Evolutionary conservation across 2,888 invertebrate species (phyloP).

Genomic region (Orchesella flavescens): DNA sequence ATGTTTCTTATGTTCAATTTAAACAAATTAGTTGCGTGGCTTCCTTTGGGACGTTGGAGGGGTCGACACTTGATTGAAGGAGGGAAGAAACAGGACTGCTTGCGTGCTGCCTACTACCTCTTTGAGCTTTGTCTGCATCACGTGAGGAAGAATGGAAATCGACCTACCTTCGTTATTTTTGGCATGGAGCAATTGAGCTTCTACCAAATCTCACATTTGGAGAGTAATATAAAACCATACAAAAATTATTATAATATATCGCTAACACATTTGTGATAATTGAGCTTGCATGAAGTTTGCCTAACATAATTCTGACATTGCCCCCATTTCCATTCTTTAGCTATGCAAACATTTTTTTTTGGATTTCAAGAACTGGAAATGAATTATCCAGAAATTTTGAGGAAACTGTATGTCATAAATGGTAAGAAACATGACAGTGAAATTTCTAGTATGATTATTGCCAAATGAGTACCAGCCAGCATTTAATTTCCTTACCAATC

Average conservation of each 20-base stretch:
- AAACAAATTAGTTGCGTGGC: constrained; percentile 46
- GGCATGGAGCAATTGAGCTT: constrained; percentile 41
- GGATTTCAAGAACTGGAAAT: constrained; percentile 51
- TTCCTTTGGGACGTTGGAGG: constrained; percentile 54
- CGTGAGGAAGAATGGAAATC: constrained; percentile 16
- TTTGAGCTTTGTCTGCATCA: constrained; percentile 31
- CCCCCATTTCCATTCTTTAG: neutral
- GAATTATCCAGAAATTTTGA: constrained; percentile 57
- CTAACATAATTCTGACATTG: too few species aligned
- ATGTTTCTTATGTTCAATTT: too few species aligned
- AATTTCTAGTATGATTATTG: neutral
- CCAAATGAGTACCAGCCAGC: too few species aligned
- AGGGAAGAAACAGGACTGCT: constrained; percentile 53
- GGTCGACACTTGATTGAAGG: constrained; percentile 51
- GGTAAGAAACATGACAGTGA: constrained; percentile 27
- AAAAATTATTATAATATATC: neutral
- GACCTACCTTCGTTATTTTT: constrained; percentile 35
- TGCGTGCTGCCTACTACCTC: constrained; percentile 38
- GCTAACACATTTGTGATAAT: too few species aligned
- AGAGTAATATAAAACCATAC: constrained; percentile 32
- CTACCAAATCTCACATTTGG: constrained; percentile 51
- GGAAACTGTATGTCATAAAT: constrained; percentile 46
- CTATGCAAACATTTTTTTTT: constrained; percentile 46
- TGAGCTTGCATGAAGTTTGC: too few species aligned
- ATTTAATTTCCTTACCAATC: neutral